Base-by-base conservation (phyloP, 2,797 vertebrate species). In the Salarias fasciatus region DNA sequence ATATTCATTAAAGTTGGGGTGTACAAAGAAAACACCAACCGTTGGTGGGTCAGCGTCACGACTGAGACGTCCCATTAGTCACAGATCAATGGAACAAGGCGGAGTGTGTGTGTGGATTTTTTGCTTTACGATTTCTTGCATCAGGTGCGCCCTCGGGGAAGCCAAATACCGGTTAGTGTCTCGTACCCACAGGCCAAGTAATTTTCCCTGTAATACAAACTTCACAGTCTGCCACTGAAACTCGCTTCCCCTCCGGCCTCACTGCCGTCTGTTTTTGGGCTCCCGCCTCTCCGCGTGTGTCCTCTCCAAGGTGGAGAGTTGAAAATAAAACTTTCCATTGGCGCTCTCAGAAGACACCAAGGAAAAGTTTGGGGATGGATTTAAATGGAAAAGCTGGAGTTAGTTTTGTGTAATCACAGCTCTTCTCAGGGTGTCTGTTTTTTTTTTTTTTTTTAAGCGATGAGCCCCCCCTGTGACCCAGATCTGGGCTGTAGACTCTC, bases 131-230 rank as follows among this genome's bases (percentile, higher is more conserved):
- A 14, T 44, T 46, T 69, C 14, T 69, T 67, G 71, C 63, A 28
- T 71, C 47, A 67, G 41, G 46, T 69, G 30, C 15, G 59, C 18
- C 66, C 37, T 28, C 53, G 69, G 58, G 47, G 36, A 35, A 40
- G 50, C 61, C 53, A 46, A 45, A 58, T 45, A 31, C 47, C 63
- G 49, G 45, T 59, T 47, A 2, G 41, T 57, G 49, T 81, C 46
- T 50, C 24, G 61, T 49, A 52, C 53, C 70, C 55, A 40, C 11
- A 43, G 80, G 71, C 60, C 46, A 42, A 69, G 55, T 62, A 63
- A 69, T 56, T 29, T n/a, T 53, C 41, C 61, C 49, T 78, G 72
- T 83, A 68, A 72, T 63, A 57, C 61, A 75, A 75, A 63, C 59
- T 72, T 84, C 50, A 65, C 83, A 76, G 52, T 42, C 59, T 41